phyloP scores from a whole-genome alignment of 1,140 invertebrate species.

The Eupristina koningsbergeri region DNA sequence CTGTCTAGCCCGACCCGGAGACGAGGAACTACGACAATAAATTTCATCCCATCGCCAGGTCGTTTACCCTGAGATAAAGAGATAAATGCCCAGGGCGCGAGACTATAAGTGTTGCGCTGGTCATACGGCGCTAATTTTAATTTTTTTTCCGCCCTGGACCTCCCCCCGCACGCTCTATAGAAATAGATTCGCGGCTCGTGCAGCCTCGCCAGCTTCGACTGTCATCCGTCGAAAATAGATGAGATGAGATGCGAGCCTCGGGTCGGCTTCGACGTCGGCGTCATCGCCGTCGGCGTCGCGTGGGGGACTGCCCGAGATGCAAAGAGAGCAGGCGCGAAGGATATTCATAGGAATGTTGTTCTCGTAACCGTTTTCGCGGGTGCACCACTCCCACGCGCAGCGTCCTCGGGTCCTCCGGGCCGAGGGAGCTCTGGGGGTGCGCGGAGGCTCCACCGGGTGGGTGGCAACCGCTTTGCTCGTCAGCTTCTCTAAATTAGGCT shows the following conservation, averaged over 20 bases:
- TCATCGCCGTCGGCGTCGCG: neutral
- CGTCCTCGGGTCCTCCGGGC: neutral
- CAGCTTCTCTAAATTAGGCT: too few species aligned
- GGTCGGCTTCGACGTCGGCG: neutral
- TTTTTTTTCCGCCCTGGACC: slow-evolving; percentile 36
- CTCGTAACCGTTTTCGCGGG: neutral
- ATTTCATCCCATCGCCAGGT: slow-evolving; percentile 41
- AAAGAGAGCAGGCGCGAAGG: slow-evolving; percentile 10
- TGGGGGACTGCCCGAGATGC: neutral
- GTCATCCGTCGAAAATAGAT: slow-evolving; percentile 46
- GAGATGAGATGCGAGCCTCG: neutral
- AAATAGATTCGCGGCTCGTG: slow-evolving; percentile 45
- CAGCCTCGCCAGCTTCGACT: slow-evolving; percentile 17
- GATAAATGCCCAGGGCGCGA: slow-evolving; percentile 7
- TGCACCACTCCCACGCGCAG: slow-evolving; percentile 11
- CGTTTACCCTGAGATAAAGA: slow-evolving; percentile 40
- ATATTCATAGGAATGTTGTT: slow-evolving; percentile 4
- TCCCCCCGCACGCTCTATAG: slow-evolving; percentile 6
- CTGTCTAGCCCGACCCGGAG: slow-evolving; percentile 26
- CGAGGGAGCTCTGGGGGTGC: neutral
- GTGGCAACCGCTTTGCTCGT: too few species aligned
- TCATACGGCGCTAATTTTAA: slow-evolving; percentile 52
- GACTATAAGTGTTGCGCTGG: slow-evolving; percentile 21
- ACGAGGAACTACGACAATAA: slow-evolving; percentile 37
- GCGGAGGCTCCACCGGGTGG: too few species aligned